Base-by-base conservation (phyloP, 2,888 invertebrate species). In the Sycophila texana region DNA sequence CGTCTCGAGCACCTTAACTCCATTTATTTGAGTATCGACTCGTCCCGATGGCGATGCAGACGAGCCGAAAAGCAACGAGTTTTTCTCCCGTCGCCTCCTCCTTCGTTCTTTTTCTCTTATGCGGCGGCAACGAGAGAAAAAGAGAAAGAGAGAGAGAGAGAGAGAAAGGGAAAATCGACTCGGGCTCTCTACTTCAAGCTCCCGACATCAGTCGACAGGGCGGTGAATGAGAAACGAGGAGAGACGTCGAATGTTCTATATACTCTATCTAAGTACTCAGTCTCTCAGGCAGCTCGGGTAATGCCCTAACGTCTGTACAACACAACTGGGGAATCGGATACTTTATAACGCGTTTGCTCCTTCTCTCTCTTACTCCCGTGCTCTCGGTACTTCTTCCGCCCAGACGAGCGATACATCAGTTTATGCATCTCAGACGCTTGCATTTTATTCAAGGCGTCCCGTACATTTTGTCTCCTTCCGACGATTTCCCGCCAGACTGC, bases 21-120 rank as follows among this genome's bases (percentile, higher is more conserved):
- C 74, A 80, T 82, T 82, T 82, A 84, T 83, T 83, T 83, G 76
- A 83, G 83, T 83, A 83, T 85, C 83, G 83, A 83, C 81, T 84
- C 82, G 77, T 70, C 68, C n/a, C 61, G 22, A 57, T 63, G 79
- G 74, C 60, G 72, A 67, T 80, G 74, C 55, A 47, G 75, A 57
- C 71, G 57, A 63, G 63, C 77, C 77, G 65, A 77, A 77, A 77
- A 77, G 63, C 60, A 77, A 70, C 51, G 72, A 57, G 57, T 66
- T 60, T 47, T 20, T 61, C 58, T 58, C 61, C 60, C 0, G 10
- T 14, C 60, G 26, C 13, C 16, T 7, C 12, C 4, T 2, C 12
- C 30, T n/a, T 13, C 22, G 5, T 20, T 20, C 47, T 57, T 63
- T 60, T 71, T 14, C 71, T 58, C 20, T 58, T 49, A 10, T 57